Evolutionary conservation across 1,140 invertebrate genomes (phyloP).

Genomic region (Aphaenogaster ashmeadi): DNA sequence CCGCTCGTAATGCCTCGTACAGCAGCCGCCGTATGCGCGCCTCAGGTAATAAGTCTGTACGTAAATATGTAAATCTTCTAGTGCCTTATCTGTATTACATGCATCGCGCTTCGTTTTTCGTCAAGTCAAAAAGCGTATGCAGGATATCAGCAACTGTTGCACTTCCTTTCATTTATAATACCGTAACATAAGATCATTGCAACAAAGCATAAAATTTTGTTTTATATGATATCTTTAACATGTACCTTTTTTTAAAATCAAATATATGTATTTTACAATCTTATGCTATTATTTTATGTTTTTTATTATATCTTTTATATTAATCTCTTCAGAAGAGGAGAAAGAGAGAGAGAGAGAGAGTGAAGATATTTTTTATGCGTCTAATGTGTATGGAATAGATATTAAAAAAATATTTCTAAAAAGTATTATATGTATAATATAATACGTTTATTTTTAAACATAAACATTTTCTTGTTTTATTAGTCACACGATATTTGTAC

Average conservation of each 20-base stretch:
- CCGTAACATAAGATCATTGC: not conserved
- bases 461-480: not conserved
- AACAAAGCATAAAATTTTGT: not conserved
- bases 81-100: conserved; percentile 2
- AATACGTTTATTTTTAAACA: not conserved
- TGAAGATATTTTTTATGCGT: too few relatives aligned
- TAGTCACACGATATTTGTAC: not conserved
- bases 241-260: not conserved
- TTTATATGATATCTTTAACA: not conserved
- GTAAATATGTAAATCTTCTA: conserved; percentile 67
- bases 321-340: not conserved
- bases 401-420: not conserved
- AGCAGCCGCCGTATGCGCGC: conserved; percentile 56
- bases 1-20: conserved; percentile 70
- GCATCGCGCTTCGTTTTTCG: not conserved
- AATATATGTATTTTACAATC: not conserved
- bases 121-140: not conserved
- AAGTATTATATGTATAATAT: not conserved
- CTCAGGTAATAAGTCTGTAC: conserved; percentile 69
- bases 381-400: too few relatives aligned
- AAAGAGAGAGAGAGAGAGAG: not conserved
- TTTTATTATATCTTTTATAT: not conserved
- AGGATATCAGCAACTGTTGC: not conserved
- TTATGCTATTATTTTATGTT: not conserved
- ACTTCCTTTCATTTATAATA: conserved; percentile 37